Evolutionary conservation across 2,888 invertebrate genomes (phyloP).

Genomic region (Aphodius granarius): DNA sequence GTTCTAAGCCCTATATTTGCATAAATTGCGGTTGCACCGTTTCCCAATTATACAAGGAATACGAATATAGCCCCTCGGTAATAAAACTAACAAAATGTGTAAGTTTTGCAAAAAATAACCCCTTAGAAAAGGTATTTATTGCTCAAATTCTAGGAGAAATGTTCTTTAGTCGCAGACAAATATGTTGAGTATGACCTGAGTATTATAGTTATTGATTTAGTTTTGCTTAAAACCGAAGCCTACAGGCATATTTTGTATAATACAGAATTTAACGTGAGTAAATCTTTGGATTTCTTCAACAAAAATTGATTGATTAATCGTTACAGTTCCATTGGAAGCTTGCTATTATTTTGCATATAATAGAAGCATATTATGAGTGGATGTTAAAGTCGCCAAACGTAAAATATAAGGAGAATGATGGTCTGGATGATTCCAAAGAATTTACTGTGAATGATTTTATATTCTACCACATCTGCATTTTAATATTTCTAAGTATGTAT

Average conservation of each 20-base stretch:
- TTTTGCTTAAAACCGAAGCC: conserved; percentile 78
- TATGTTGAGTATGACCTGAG: conserved; percentile 92
- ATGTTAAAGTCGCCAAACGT: conserved; percentile 41
- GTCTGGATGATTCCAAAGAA: conserved; percentile 16
- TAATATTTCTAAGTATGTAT: conserved; percentile 22
- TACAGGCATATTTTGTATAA: conserved; percentile 86
- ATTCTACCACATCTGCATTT: conserved; percentile 21
- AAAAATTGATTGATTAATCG: not conserved
- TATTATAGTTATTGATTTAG: conserved; percentile 81
- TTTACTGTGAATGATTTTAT: conserved; percentile 22
- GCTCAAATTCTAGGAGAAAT: conserved; percentile 64
- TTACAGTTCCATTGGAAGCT: conserved; percentile 64
- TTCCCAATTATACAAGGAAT: conserved; percentile 48
- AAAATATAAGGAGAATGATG: conserved; percentile 1
- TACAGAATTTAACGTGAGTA: conserved; percentile 71
- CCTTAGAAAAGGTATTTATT: conserved; percentile 29
- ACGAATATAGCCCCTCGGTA: conserved; percentile 11
- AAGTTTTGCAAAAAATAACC: conserved; percentile 21
- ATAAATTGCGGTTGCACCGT: conserved; percentile 70
- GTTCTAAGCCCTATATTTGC: conserved; percentile 51
- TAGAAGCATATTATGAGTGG: conserved; percentile 82
- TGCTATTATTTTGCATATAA: conserved; percentile 71
- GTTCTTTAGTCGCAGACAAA: conserved; percentile 79
- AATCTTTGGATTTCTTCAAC: not conserved
- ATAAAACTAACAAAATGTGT: conserved; percentile 6